Percentiles rank a stretch among this genome's conserved stretches.
phyloP scores from a whole-genome alignment of 2,888 invertebrate genomes.

The Cetonia aurata region DNA sequence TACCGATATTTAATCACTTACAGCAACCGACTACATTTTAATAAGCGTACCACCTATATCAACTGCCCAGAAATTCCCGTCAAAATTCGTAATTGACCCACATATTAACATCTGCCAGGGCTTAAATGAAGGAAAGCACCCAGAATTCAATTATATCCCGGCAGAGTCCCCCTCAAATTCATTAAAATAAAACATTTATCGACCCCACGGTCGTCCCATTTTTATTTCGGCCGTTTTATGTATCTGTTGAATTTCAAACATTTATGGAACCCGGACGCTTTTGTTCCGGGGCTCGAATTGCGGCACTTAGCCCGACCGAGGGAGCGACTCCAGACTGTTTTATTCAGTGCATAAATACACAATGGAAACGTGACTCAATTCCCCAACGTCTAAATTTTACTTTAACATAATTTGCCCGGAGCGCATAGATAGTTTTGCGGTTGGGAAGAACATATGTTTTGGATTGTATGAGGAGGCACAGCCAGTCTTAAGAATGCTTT shows the following conservation, averaged over 20 bases:
- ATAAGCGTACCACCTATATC: no score
- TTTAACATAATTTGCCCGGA: constrained; percentile 32
- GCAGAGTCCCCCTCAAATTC: neutral
- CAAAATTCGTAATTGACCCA: no score
- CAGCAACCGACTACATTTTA: no score
- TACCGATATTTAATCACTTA: no score
- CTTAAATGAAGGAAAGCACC: constrained; percentile 1
- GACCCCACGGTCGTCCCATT: constrained; percentile 12
- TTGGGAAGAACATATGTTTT: no score
- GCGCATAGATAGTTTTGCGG: no score
- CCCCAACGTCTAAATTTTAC: constrained; percentile 37
- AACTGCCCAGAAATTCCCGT: no score
- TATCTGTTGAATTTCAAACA: constrained; percentile 43
- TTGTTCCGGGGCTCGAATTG: constrained; percentile 36
- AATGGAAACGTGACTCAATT: constrained; percentile 46
- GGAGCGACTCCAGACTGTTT: constrained; percentile 40
- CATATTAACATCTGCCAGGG: no score
- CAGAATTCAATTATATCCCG: constrained; percentile 27
- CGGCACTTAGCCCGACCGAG: constrained; percentile 37
- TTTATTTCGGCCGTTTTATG: constrained; percentile 40
- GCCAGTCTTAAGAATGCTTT: neutral
- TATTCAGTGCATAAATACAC: constrained; percentile 46
- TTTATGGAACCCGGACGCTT: constrained; percentile 42
- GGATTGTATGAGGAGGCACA: no score
- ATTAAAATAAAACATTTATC: constrained; percentile 39